Conservation (phyloP, 2,797 vertebrate genomes). For the Alca torda region DNA sequence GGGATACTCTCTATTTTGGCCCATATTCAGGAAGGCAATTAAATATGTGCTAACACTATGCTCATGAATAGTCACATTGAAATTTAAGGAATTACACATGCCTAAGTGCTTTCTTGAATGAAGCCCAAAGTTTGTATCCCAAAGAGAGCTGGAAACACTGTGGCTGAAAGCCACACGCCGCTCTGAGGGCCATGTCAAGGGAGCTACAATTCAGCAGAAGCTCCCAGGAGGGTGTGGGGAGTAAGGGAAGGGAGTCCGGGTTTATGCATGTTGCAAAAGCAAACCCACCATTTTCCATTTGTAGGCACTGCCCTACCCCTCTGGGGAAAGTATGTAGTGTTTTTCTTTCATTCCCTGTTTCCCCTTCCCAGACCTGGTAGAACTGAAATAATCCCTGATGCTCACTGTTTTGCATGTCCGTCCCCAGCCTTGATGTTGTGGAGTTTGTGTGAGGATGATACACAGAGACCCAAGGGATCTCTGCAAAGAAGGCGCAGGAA, state of each 20-base stretch:
- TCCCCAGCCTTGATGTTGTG: neutral
- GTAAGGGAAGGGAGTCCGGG: neutral
- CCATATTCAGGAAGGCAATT: conserved; percentile 63
- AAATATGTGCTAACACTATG: conserved; percentile 62
- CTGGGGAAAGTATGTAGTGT: neutral
- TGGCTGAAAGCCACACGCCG: conserved; percentile 18
- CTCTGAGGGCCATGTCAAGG: neutral
- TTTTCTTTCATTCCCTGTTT: neutral
- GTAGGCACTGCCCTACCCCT: neutral
- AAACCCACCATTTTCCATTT: neutral
- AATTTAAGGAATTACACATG: conserved; percentile 65
- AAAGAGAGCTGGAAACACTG: conserved; percentile 38
- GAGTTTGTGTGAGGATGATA: neutral
- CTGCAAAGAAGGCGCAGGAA: neutral
- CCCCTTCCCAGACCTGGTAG: neutral
- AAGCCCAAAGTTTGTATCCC: conserved; percentile 54
- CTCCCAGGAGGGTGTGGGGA: neutral
- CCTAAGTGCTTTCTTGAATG: conserved; percentile 71
- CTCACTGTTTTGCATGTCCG: neutral
- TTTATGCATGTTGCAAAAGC: neutral
- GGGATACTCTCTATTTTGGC: conserved; percentile 55
- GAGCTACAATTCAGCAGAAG: neutral
- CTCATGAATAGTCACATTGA: conserved; percentile 61
- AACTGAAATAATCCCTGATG: neutral
- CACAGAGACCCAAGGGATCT: neutral